A percentile compares a stretch with the other conserved stretches of the same genome.
phyloP scores from a whole-genome alignment of 2,113 vertebrate genomes.

The Pongo abelii region DNA sequence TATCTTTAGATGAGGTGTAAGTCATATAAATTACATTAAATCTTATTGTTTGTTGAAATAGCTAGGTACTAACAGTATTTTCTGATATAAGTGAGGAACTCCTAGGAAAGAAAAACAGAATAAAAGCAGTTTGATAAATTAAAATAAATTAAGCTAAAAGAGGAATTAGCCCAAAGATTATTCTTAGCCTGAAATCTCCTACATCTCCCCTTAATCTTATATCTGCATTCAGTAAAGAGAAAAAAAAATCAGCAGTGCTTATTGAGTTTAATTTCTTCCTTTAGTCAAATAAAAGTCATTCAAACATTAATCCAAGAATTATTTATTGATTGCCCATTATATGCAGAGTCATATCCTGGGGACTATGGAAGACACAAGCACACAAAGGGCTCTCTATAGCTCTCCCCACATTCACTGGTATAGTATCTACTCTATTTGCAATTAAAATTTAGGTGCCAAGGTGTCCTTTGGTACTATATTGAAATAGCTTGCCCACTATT shows the following conservation, averaged over 20 bases:
- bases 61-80: background rate
- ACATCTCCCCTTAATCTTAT: background rate
- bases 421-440: background rate
- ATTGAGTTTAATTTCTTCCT: background rate
- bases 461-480: background rate
- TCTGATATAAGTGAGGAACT: background rate
- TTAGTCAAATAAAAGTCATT: slow-evolving; percentile 49
- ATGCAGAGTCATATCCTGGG: background rate
- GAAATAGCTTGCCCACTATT: background rate
- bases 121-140: background rate
- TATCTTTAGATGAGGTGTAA: background rate
- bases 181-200: background rate
- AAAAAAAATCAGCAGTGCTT: background rate
- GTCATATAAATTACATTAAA: background rate
- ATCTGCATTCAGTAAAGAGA: background rate
- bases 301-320: background rate
- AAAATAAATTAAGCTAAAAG: slow-evolving; percentile 3
- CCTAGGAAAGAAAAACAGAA: background rate
- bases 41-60: background rate
- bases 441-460: background rate
- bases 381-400: background rate
- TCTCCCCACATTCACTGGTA: background rate
- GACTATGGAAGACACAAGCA: background rate
- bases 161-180: background rate
- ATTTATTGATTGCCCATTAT: background rate